Base-by-base conservation (phyloP, 1,140 invertebrate genomes). In the Thaumetopoea pityocampa region DNA sequence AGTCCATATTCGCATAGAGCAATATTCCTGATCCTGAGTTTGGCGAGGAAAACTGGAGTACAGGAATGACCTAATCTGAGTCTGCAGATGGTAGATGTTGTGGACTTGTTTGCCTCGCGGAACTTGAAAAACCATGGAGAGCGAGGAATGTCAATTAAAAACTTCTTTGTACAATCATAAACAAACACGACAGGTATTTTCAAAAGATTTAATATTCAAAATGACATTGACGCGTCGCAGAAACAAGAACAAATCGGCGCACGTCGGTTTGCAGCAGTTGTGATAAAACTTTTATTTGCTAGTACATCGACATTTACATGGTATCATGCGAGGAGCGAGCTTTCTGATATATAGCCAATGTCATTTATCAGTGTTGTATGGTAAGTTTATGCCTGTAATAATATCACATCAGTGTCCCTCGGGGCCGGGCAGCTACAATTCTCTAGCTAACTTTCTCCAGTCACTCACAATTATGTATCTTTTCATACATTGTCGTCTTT, bases 291-390 rank as follows among this genome's bases (percentile, higher is more conserved):
- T 59, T 56, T 54, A 47, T 59, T 59, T 64, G 49, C 52, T 58
- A 55, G 41, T 45, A 37, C 36, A 36, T 60, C 44, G 51, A 22
- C 24, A 34, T 57, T 57, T 61, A 59, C 38, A 52, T 54, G 51
- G 50, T 68, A 68, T 57, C 55, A 68, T 68, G 65, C 61, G 33
- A 50, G 54, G 23, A 62, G 54, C 47, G 51, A 41, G 48, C 43
- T 50, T 41, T 34, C 29, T 53, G 59, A 56, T 55, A 41, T 45
- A 54, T 61, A 60, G 51, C 62, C 59, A 68, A 68, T 68, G 66
- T 68, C 66, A 68, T 68, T 66, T 53, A 30, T 53, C 62, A 66
- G 58, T 66, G 65, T 68, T 66, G 35, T 68, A 68, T 66, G 62
- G 66, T 68, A 36, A 68, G 62, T 53, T 11, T 7, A 5, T 3